phyloP scores from a whole-genome alignment of 2,113 vertebrate genomes.

The Cariama cristata region DNA sequence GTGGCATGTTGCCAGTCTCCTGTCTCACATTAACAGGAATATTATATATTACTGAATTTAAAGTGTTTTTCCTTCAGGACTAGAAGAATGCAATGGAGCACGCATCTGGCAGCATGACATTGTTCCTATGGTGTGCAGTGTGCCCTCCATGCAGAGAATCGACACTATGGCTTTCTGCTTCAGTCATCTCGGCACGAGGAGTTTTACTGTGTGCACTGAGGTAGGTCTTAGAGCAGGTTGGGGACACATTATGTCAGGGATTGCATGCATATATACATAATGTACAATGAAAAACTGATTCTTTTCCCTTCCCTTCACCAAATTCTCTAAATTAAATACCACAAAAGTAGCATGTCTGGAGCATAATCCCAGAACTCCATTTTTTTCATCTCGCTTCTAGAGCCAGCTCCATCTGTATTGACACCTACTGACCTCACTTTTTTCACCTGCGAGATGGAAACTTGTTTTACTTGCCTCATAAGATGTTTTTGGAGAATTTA shows the following conservation, averaged over 20 bases:
- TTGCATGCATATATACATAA: neutral
- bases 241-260: neutral
- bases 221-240: neutral
- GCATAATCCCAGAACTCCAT: neutral
- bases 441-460: neutral
- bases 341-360: neutral
- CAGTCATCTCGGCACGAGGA: neutral
- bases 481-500: neutral
- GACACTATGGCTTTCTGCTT: neutral
- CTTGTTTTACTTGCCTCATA: neutral
- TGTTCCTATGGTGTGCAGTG: neutral
- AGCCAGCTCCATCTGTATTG: neutral
- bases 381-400: neutral
- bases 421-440: neutral
- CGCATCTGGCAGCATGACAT: constrained; percentile 13
- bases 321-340: neutral
- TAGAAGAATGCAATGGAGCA: neutral
- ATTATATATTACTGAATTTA: constrained; percentile 11
- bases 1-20: constrained; percentile 27
- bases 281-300: neutral
- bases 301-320: neutral
- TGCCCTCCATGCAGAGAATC: neutral
- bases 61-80: constrained; percentile 53
- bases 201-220: neutral
- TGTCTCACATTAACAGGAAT: constrained; percentile 45